A percentile compares a stretch with the other conserved stretches of the same genome.
phyloP scores from a whole-genome alignment of 2,888 invertebrate species.

The Parnassius mnemosyne region DNA sequence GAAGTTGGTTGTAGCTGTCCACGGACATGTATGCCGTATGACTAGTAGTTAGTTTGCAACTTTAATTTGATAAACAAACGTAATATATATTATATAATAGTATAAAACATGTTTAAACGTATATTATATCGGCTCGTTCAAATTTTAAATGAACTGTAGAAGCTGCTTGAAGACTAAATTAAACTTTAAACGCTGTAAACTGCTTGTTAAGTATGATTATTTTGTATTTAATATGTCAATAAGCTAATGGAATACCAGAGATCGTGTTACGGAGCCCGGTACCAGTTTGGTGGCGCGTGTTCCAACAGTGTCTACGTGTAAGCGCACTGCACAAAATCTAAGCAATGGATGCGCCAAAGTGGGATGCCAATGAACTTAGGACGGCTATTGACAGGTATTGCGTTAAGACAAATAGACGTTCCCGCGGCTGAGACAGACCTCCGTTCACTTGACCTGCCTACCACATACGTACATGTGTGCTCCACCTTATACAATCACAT shows the following conservation, averaged over 20 bases:
- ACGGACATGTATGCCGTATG: too few species aligned
- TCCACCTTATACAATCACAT: constrained; percentile 54
- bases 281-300: constrained; percentile 67
- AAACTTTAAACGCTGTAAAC: constrained; percentile 46
- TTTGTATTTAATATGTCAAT: constrained; percentile 71
- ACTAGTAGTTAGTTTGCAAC: too few species aligned
- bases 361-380: constrained; percentile 77
- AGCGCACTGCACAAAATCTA: constrained; percentile 70
- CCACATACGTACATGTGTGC: constrained; percentile 43
- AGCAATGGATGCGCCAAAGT: constrained; percentile 75
- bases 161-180: constrained; percentile 29
- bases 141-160: constrained; percentile 21
- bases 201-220: constrained; percentile 62
- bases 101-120: too few species aligned
- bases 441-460: constrained; percentile 71
- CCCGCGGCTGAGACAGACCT: constrained; percentile 71
- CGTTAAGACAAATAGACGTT: constrained; percentile 78
- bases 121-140: constrained; percentile 8
- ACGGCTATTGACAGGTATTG: constrained; percentile 79
- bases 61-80: too few species aligned
- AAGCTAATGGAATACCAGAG: constrained; percentile 70
- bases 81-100: too few species aligned
- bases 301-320: constrained; percentile 53
- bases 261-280: constrained; percentile 65
- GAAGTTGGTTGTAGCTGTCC: too few species aligned